Evolutionary conservation across 2,797 vertebrate genomes (phyloP), one percentile per base, ranked within the genome.

Genomic region (Oreonectes daqikongensis): DNA sequence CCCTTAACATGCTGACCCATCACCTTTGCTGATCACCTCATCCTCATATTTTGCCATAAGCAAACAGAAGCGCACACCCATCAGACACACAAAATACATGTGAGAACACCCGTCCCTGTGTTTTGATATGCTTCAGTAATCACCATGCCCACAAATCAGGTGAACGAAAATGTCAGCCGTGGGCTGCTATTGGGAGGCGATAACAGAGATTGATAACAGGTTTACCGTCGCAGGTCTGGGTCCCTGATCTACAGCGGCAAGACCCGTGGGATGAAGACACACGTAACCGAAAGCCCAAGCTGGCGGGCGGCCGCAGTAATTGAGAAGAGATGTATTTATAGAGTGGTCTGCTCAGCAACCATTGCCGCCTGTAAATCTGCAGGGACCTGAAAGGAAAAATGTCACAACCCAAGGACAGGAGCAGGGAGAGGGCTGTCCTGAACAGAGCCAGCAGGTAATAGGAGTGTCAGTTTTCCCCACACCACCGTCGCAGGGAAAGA

Each of bases 311-410:
- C 84, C 86, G 84, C 84, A 74, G 88, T 91, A 90, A 92, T 91
- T 87, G 86, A 89, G 86, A 87, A 77, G 87, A 89, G 90, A 91
- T 90, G 89, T 91, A 91, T 92, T 93, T 92, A 92, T 92, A 90
- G 92, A 92, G 88, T 89, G 90, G 79, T 85, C 88, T 85, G 87
- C 86, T 92, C 92, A 90, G 89, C 89, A 91, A 83, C 86, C 75
- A 50, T 82, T 90, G 86, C 88, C 87, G 85, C 89, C 88, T 86
- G 87, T 92, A 92, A 91, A 93, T 93, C 91, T 90, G 87, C 86
- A 83, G 79, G 78, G 82, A 80, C 81, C 87, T 85, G 81, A 90
- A 86, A 89, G 85, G 82, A 90, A 87, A 89, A 90, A 77, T 91
- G 89, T 89, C 90, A 91, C 86, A 89, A 91, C 85, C 91, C 90